Conservation (phyloP, 2,888 invertebrate genomes). For the Acrobasis suavella region DNA sequence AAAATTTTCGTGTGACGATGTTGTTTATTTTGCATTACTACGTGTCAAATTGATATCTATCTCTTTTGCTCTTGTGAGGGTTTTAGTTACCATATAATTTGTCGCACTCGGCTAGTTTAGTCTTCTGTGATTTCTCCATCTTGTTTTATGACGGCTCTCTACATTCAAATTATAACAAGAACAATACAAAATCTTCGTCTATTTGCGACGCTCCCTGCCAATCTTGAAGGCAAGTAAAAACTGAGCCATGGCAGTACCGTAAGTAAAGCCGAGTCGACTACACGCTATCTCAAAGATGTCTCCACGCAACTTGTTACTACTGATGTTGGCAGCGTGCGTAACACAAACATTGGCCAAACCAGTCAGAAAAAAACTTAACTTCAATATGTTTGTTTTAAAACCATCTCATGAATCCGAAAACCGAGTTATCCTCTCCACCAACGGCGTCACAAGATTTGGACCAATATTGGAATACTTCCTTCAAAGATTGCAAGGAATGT, state of each 20-base stretch:
- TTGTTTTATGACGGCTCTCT: not conserved
- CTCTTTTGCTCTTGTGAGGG: no score
- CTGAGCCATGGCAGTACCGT: slow-evolving; percentile 35
- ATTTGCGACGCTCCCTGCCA: slow-evolving; percentile 24
- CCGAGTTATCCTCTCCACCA: slow-evolving; percentile 34
- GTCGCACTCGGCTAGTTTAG: no score
- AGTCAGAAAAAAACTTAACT: slow-evolving; percentile 36
- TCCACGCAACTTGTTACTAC: slow-evolving; percentile 6
- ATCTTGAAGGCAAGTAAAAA: slow-evolving; percentile 38
- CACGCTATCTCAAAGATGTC: slow-evolving; percentile 28
- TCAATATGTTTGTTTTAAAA: slow-evolving; percentile 40
- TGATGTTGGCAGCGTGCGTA: slow-evolving; percentile 26
- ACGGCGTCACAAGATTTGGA: slow-evolving; percentile 73
- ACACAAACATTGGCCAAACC: slow-evolving; percentile 30
- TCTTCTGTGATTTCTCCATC: not conserved
- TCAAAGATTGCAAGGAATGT: slow-evolving; percentile 83
- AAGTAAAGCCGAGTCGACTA: slow-evolving; percentile 31
- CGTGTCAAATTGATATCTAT: no score
- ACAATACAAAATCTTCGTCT: slow-evolving; percentile 8
- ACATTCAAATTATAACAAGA: slow-evolving; percentile 1
- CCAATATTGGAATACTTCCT: slow-evolving; percentile 82
- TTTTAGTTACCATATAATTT: no score
- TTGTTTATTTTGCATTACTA: no score
- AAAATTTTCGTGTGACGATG: no score
- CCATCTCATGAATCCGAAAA: slow-evolving; percentile 33